Base-by-base conservation (phyloP, 2,888 invertebrate genomes). In the Lithophane leautieri region DNA sequence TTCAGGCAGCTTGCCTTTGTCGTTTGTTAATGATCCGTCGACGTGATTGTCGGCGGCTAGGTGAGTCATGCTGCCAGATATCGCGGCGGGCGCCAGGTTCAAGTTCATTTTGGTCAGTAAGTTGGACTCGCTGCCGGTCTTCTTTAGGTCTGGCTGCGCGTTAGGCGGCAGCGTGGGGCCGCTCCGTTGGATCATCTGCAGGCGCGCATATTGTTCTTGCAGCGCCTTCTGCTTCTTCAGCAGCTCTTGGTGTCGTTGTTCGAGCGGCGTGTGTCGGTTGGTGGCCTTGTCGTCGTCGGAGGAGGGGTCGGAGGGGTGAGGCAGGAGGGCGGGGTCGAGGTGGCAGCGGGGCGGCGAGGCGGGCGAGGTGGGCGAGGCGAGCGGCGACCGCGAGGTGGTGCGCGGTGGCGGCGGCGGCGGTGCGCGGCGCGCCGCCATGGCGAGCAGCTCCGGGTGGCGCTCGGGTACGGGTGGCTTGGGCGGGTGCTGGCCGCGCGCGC, bases 371-470 rank as follows among this genome's bases (percentile, higher is more conserved):
- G 99, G 98, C 67, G 98, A 98, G 42, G 98, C 98, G 88, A 98
- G 96, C 1, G 99, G 99, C 28, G 98, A 98, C 90, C 98, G 98
- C 68, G 98, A 98, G 87, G 98, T 98, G 86, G 98, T 98, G 86
- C 99, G 97, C n/a, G 99, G 99, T 47, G 99, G 99, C 50, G 99
- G 99, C 28, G 99, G 99, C 12, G 99, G 99, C 63, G 98, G 97
- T 72, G 98, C 97, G 89, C 98, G 97, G 77, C 97, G 97, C 25
- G 97, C 97, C 63, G 98, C 97, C 92, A 98, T 95, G 77, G 98
- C 98, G 77, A 98, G 96, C 79, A 98, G 95, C 91, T 98, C 98
- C 58, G 98, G 97, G 91, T 98, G 98, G 44, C 98, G 97, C 94
- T 98, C 98, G 73, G 98, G 98, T 78, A 98, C 97, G 61, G 98